phyloP scores from a whole-genome alignment of 2,888 invertebrate species.

The Euphydryas editha region DNA sequence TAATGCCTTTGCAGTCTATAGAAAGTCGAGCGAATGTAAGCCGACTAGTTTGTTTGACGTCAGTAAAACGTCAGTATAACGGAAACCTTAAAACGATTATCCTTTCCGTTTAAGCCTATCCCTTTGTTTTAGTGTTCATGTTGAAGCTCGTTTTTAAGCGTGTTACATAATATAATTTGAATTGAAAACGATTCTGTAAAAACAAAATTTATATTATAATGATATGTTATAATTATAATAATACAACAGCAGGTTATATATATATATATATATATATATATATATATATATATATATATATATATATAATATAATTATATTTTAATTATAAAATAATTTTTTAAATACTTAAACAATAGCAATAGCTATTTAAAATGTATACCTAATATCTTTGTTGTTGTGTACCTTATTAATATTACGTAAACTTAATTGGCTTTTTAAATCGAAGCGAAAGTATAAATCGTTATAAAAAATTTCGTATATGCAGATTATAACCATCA shows the following conservation, averaged over 20 bases:
- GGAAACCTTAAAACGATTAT: slow-evolving; percentile 6
- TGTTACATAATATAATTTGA: background rate
- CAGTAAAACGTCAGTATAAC: too few species aligned
- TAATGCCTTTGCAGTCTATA: slow-evolving; percentile 27
- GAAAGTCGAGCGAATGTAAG: slow-evolving; percentile 2
- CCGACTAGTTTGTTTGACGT: slow-evolving; percentile 12
- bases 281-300: too few species aligned
- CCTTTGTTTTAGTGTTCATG: background rate
- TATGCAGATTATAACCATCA: background rate
- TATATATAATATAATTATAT: too few species aligned
- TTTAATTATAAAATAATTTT: too few species aligned
- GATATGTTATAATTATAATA: too few species aligned
- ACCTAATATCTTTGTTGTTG: too few species aligned
- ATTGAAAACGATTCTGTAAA: background rate
- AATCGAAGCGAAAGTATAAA: background rate
- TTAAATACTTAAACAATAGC: too few species aligned
- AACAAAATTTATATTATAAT: too few species aligned
- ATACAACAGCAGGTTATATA: too few species aligned
- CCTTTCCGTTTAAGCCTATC: slow-evolving; percentile 8
- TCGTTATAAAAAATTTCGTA: background rate
- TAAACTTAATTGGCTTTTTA: background rate
- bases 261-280: too few species aligned
- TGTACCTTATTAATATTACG: background rate
- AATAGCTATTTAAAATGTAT: too few species aligned
- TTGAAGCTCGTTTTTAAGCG: background rate